Evolutionary conservation across 1,140 invertebrate species (phyloP).

Genomic region (Drosophila prosaltans): DNA sequence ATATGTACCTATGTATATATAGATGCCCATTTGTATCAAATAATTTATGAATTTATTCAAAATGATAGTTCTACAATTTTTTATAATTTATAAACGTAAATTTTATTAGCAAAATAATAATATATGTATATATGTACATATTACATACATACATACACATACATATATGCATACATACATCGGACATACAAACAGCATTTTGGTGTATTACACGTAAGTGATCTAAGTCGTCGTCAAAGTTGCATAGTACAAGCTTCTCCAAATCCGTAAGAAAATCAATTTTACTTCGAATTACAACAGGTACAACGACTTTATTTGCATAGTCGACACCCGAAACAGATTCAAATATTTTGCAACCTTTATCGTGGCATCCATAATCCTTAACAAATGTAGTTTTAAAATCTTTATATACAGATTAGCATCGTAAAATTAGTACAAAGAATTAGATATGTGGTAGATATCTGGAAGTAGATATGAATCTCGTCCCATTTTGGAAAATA

Average conservation of each 20-base stretch:
- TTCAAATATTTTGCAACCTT: not conserved
- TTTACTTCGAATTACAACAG: not conserved
- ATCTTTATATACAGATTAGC: slow-evolving; percentile 1
- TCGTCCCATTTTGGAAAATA: not conserved
- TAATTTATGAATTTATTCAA: not conserved
- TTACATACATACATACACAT: not conserved
- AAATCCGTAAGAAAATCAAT: not conserved
- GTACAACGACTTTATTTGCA: not conserved
- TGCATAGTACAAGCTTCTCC: not conserved
- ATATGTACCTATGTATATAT: not conserved
- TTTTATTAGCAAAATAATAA: not conserved
- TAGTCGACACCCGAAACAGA: not conserved
- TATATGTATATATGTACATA: too few relatives aligned
- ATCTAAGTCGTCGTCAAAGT: not conserved
- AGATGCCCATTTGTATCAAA: not conserved
- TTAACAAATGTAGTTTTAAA: not conserved
- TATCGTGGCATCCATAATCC: not conserved
- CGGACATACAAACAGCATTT: not conserved
- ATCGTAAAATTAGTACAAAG: not conserved
- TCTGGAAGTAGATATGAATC: too few relatives aligned
- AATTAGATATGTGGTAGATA: not conserved
- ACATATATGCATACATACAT: slow-evolving; percentile 5
- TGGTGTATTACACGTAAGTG: not conserved
- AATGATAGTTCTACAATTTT: not conserved
- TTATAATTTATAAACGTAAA: not conserved